Base-by-base conservation (phyloP, 2,797 vertebrate genomes). In the Peromyscus melanophrys region DNA sequence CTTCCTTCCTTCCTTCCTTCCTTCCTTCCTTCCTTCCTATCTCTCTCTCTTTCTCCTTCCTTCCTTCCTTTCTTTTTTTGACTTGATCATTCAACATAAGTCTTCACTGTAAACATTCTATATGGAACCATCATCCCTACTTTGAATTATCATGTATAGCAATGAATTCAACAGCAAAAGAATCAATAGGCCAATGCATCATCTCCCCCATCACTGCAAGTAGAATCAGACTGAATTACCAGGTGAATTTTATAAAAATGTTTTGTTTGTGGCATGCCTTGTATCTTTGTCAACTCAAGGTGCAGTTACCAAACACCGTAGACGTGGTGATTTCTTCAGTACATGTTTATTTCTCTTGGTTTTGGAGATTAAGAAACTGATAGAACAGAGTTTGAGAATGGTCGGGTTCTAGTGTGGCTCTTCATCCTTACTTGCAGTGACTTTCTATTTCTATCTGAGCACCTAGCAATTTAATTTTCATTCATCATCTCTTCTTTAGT, bases 1-100 rank as follows among this genome's bases (percentile, higher is more conserved):
- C 16, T 37, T 4, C 11, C 8, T 73, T 3, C 2, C 40, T 76
- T 43, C 0, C 25, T 46, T 27, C 1, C 25, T 76, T 27, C 0
- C 40, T 46, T 43, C 2, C 40, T 76, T 69, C 12, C 43, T 9
- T 2, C 6, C 17, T n/a, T 52, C 2, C 52, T 49, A 11, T 11
- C 49, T 49, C 11, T 11, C 49, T 49, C 11, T 11, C 49, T 52
- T 52, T 14, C 52, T 52, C 13, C 13, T n/a, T 16, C 31, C 65
- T 67, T n/a, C 16, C 34, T 69, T n/a, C 2, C 31, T 69, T 17
- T 9, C 34, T 69, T n/a, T 3, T 93, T 78, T 93, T 76, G 3
- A 12, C 37, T 67, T 4, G 12, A 43, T 0, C 3, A 43, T 1
- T 27, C 71, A 31, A 23, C 67, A 75, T 23, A 52, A 40, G 1